Conservation (phyloP, 2,797 vertebrate genomes). For the Oreonectes daqikongensis region DNA sequence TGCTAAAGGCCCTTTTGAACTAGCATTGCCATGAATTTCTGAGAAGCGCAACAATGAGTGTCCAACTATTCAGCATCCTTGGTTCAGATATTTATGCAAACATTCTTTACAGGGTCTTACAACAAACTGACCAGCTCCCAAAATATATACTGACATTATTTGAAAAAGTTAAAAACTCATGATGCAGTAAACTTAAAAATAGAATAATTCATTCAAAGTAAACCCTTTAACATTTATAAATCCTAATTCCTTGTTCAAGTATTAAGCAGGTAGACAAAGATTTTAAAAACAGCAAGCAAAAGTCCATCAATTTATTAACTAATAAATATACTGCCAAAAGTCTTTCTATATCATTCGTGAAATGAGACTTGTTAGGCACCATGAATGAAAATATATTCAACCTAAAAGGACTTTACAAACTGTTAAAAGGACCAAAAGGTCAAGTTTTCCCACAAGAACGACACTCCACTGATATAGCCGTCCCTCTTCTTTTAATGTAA, state of each 20-base stretch:
- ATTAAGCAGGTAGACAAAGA: too few species aligned
- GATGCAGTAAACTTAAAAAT: too few species aligned
- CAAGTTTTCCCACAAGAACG: slow-evolving; percentile 28
- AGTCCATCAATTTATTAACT: too few species aligned
- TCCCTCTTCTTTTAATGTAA: slow-evolving; percentile 43
- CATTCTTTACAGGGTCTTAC: background rate
- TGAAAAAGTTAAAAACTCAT: background rate
- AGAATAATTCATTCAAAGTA: too few species aligned
- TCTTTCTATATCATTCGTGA: slow-evolving; percentile 46
- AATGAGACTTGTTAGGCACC: background rate
- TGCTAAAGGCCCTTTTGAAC: slow-evolving; percentile 1
- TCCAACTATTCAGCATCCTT: background rate
- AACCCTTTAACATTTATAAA: too few species aligned
- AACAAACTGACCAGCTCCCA: background rate
- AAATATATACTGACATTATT: background rate
- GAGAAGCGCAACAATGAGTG: background rate
- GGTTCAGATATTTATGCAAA: too few species aligned
- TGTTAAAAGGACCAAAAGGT: slow-evolving; percentile 54
- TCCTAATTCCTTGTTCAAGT: too few species aligned
- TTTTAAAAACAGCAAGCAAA: too few species aligned
- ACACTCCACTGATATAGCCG: slow-evolving; percentile 16
- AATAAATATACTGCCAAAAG: slow-evolving; percentile 45
- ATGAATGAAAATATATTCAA: background rate
- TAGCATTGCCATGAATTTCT: background rate
- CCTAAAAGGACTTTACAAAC: background rate